Evolutionary conservation across 2,888 invertebrate species (phyloP).

Genomic region (Theretra japonica): DNA sequence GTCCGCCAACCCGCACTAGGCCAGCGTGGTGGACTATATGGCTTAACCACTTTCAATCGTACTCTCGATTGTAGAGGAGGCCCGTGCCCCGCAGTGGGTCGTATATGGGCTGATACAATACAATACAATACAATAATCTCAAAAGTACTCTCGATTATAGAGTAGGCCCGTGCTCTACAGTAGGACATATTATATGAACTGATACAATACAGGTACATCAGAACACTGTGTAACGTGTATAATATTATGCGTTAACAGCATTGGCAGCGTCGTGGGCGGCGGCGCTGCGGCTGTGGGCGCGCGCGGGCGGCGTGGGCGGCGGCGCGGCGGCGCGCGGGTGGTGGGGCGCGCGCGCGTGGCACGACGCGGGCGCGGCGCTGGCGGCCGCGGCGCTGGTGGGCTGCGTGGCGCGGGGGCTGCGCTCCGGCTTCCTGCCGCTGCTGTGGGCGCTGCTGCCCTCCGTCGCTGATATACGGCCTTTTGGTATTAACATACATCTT

Average conservation of each 20-base stretch:
- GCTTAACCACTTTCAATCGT: too few species aligned
- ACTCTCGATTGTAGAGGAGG: too few species aligned
- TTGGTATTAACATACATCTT: conserved; percentile 61
- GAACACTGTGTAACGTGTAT: too few species aligned
- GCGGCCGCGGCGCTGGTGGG: conserved; percentile 66
- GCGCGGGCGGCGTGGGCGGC: conserved; percentile 39
- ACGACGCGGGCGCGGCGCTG: conserved; percentile 45
- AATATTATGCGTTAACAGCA: neutral
- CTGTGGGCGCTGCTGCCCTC: conserved; percentile 87
- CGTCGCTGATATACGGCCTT: conserved; percentile 70
- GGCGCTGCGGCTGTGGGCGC: conserved; percentile 30
- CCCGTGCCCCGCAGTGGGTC: too few species aligned
- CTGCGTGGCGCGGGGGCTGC: conserved; percentile 75
- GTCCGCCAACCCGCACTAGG: too few species aligned
- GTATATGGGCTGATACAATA: too few species aligned
- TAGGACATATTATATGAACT: too few species aligned
- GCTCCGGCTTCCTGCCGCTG: conserved; percentile 88
- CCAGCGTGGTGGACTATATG: too few species aligned
- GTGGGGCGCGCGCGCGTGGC: conserved; percentile 43
- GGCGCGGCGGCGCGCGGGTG: conserved; percentile 41
- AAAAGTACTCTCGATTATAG: too few species aligned
- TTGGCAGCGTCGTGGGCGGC: conserved; percentile 31
- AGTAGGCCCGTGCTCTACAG: too few species aligned
- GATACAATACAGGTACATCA: too few species aligned
- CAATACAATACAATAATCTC: too few species aligned